A percentile compares a stretch with the other conserved stretches of the same genome.
phyloP scores from a whole-genome alignment of 2,888 invertebrate species.

The Zele albiditarsus region DNA sequence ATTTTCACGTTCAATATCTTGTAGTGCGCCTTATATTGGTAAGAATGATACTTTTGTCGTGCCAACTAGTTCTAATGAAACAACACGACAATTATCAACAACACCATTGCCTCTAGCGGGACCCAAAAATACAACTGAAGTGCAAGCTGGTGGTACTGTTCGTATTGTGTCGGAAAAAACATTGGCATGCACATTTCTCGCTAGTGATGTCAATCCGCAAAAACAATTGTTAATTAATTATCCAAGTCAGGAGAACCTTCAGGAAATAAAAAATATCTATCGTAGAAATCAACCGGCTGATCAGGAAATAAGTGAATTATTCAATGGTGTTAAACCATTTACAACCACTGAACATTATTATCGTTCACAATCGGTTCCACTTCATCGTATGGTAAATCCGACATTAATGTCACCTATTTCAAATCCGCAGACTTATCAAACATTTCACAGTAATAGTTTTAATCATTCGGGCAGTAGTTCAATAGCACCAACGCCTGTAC shows the following conservation, averaged over 20 bases:
- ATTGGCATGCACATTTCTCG: conserved; percentile 43
- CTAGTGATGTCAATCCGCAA: conserved; percentile 57
- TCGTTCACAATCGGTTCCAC: conserved; percentile 87
- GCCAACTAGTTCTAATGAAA: conserved; percentile 63
- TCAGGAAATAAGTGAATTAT: conserved; percentile 79
- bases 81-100: conserved; percentile 52
- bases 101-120: conserved; percentile 56
- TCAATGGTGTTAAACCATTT: conserved; percentile 75
- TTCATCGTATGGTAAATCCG: conserved; percentile 76
- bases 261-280: conserved; percentile 57
- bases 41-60: conserved; percentile 65
- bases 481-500: conserved; percentile 81
- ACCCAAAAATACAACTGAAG: conserved; percentile 59
- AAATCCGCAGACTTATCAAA: conserved; percentile 57
- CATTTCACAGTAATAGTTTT: conserved; percentile 58
- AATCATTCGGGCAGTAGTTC: conserved; percentile 76
- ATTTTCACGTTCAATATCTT: conserved; percentile 68
- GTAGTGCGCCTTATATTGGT: conserved; percentile 65
- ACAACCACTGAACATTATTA: conserved; percentile 66
- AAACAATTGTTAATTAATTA: conserved; percentile 69
- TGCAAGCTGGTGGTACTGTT: conserved; percentile 54
- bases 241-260: conserved; percentile 69
- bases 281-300: conserved; percentile 60
- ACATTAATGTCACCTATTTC: conserved; percentile 71
- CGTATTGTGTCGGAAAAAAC: conserved; percentile 45